Evolutionary conservation across 2,797 vertebrate genomes (phyloP).

Genomic region (Eupleurogrammus muticus): DNA sequence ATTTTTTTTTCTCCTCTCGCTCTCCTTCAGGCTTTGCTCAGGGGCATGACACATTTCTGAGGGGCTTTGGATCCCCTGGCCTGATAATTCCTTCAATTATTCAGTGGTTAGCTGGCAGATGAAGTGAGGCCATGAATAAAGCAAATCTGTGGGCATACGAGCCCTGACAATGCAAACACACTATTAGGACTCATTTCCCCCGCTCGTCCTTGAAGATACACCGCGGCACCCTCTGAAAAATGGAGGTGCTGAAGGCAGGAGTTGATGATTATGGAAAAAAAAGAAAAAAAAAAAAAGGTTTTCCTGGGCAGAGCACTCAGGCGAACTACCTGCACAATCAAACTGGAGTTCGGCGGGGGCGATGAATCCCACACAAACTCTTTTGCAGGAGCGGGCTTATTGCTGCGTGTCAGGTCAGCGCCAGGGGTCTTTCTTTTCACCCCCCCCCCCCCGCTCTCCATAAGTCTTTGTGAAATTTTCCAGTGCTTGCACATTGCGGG

Average conservation of each 20-base stretch:
- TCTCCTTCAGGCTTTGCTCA: conserved; percentile 74
- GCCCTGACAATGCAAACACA: conserved; percentile 70
- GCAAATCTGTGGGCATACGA: conserved; percentile 71
- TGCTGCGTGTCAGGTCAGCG: conserved; percentile 57
- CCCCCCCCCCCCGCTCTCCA: not conserved
- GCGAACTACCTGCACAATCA: conserved; percentile 47
- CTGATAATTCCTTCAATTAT: conserved; percentile 84
- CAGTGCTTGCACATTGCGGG: conserved; percentile 5
- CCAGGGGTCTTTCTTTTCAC: conserved; percentile 23
- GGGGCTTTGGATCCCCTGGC: conserved; percentile 78
- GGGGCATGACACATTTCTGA: conserved; percentile 82
- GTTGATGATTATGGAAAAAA: conserved; percentile 55
- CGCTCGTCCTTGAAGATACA: conserved; percentile 65
- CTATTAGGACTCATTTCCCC: conserved; percentile 66
- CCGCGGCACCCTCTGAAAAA: conserved; percentile 28
- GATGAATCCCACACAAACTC: conserved; percentile 56
- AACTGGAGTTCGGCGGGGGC: conserved; percentile 35
- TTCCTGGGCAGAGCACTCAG: conserved; percentile 19
- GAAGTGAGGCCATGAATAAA: conserved; percentile 79
- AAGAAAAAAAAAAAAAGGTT: conserved; percentile 6
- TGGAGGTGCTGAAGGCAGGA: conserved; percentile 35
- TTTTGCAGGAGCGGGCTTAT: conserved; percentile 47
- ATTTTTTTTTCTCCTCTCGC: conserved; percentile 17
- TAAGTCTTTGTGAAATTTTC: conserved; percentile 37
- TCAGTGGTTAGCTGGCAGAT: conserved; percentile 77